Evolutionary conservation across 2,888 invertebrate genomes (phyloP), one percentile per base, ranked within the genome.

Genomic region (Eucera pruinosa): DNA sequence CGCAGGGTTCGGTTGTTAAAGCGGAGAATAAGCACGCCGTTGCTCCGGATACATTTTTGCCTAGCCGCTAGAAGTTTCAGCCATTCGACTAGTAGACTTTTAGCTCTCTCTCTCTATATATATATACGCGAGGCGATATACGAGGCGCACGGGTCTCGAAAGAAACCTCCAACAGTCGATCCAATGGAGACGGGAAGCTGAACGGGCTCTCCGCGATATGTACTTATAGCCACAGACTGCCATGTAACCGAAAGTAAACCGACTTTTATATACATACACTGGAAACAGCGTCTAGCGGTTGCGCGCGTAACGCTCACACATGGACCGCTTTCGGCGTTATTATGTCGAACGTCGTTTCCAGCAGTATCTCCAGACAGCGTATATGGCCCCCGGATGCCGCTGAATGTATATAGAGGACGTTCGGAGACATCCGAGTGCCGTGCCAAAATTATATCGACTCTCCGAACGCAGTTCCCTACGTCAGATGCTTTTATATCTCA

Each of bases 381-480:
- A 66, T 65, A 74, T 33, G 62, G 41, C n/a, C 47, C 13, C 54
- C 65, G 80, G 64, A 69, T 72, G 50, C 18, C 48, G 15, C 58
- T 43, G 61, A 71, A 55, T 69, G 67, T 69, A 43, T 71, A 71
- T 64, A 69, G 69, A 68, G 50, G 73, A 79, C 76, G 81, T 81
- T 83, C 84, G 74, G 79, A 82, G 86, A 84, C 86, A 89, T 89
- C 84, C 88, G 86, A 88, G 87, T 83, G 83, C 82, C 83, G 87
- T 90, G 89, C 90, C 90, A 90, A 90, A 90, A 90, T 90, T 88
- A 88, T 89, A 90, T 90, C 82, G 89, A 90, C 88, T 89, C 86
- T 84, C n/a, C 54, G 60, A 87, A 87, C 86, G 84, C 83, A 78
- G 78, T 86, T 88, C 85, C 86, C 84, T 78, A 78, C 80, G 85